Base-by-base conservation (phyloP, 2,113 vertebrate genomes). In the Neolamprologus falcicula region DNA sequence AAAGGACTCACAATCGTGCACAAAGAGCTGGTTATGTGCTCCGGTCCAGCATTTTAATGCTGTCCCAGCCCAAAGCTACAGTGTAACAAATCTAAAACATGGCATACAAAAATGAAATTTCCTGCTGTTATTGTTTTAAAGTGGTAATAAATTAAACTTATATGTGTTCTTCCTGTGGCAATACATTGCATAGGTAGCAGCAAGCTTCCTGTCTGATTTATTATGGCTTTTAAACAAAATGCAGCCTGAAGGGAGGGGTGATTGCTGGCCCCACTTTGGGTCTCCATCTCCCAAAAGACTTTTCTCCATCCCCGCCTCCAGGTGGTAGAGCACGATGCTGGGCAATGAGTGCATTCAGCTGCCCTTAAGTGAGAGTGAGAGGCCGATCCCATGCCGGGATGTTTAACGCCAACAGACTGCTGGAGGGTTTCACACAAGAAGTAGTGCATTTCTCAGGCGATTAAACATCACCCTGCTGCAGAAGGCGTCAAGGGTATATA, bases 181-280 rank as follows among this genome's bases (percentile, higher is more conserved):
- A 80, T 68, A 47, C 21, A 37, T 78, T 90, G 88, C 21, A 71
- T 63, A 89, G 80, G 92, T 95, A 83, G 92, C 89, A 71, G 80
- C 78, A 42, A 84, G 88, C 87, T 92, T 96, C 93, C 93, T 57
- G 92, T 91, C 84, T 66, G 89, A 94, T 93, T 94, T 95, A 94
- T 88, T 84, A 88, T 33, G 80, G 86, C 90, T 94, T 90, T 90
- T 90, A 91, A 92, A 88, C 73, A 91, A 90, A 92, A 91, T 47
- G 79, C 82, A 68, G 84, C 89, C 89, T 82, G 4, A 45, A 53
- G 80, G 73, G 59, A 45, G 37, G 66, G 66, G 21, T 42, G 21
- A 7, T 17, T 31, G 33, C 45, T 52, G 82, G 83, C 80, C 80
- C 87, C 42, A 33, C 42, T 26, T 47, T 37, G 82, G 54, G 57